These are phyloP conservation scores for Megaceryle torquata DNA, from an alignment of 2,113 vertebrate genomes.

Conservation along the genomic window DNA sequence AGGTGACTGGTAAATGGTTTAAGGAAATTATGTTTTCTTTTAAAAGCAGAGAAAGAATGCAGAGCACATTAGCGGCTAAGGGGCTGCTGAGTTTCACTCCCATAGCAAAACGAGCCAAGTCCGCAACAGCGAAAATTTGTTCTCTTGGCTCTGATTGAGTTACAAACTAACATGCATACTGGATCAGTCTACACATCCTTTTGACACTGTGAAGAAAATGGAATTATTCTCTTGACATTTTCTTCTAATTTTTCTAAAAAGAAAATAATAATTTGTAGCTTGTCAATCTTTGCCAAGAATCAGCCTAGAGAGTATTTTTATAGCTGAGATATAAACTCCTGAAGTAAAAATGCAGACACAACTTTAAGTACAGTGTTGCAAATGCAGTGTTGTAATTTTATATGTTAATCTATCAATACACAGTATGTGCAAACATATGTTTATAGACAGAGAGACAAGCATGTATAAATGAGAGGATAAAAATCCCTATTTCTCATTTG, in stretches of 20 bases:
- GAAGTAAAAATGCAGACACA: constrained; percentile 76
- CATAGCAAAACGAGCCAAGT: not conserved
- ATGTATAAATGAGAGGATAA: constrained; percentile 76
- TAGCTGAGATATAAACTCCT: constrained; percentile 68
- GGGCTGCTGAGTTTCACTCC: not conserved
- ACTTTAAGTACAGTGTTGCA: constrained; percentile 75
- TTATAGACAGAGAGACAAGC: constrained; percentile 76
- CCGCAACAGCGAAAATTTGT: not conserved
- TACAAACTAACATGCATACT: not conserved
- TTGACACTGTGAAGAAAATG: not conserved
- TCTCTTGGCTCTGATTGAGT: not conserved
- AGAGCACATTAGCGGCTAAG: not conserved
- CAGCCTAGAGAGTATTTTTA: constrained; percentile 55
- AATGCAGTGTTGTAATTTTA: constrained; percentile 75
- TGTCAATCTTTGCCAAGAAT: constrained; percentile 49
- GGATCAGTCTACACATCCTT: not conserved
- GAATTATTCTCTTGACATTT: constrained; percentile 38
- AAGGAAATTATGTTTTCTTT: not conserved
- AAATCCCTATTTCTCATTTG: constrained; percentile 73
- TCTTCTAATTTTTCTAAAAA: not conserved
- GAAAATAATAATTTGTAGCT: constrained; percentile 36
- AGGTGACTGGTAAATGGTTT: not conserved
- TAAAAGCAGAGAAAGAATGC: not conserved
- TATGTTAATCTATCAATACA: constrained; percentile 78
- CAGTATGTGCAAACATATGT: constrained; percentile 79